Percentiles rank a stretch among this genome's conserved stretches.
Evolutionary conservation across 2,113 vertebrate genomes (phyloP).

Genomic region (Pomatostomus ruficeps): DNA sequence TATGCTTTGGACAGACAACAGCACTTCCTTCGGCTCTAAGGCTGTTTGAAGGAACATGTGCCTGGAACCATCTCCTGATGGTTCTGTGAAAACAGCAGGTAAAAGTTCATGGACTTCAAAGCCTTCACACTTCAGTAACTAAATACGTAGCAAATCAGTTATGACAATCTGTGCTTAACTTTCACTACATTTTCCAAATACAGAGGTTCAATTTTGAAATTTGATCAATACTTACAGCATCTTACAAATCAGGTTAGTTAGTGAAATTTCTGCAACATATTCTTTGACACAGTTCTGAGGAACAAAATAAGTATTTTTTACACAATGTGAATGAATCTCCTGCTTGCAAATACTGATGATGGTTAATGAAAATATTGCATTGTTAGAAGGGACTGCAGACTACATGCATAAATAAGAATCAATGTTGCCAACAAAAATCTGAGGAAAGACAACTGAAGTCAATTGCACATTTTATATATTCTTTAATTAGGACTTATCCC

Average conservation of each 20-base stretch:
- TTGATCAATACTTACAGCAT: slow-evolving; percentile 47
- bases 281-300: slow-evolving; percentile 15
- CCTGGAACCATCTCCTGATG: neutral
- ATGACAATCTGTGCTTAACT: slow-evolving; percentile 27
- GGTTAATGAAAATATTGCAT: neutral
- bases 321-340: neutral
- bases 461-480: neutral
- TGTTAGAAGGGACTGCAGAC: neutral
- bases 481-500: neutral
- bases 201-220: slow-evolving; percentile 44
- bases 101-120: neutral
- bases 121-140: slow-evolving; percentile 6
- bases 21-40: neutral
- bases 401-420: neutral
- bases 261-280: slow-evolving; percentile 15
- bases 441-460: neutral
- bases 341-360: neutral
- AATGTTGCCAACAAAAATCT: neutral
- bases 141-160: slow-evolving; percentile 28
- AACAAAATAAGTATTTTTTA: neutral
- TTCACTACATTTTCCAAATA: slow-evolving; percentile 32
- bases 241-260: slow-evolving; percentile 17
- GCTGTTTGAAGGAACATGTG: neutral
- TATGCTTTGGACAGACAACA: neutral
- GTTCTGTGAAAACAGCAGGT: neutral